Base-by-base conservation (phyloP, 1,140 invertebrate genomes). In the Eumeta japonica region DNA sequence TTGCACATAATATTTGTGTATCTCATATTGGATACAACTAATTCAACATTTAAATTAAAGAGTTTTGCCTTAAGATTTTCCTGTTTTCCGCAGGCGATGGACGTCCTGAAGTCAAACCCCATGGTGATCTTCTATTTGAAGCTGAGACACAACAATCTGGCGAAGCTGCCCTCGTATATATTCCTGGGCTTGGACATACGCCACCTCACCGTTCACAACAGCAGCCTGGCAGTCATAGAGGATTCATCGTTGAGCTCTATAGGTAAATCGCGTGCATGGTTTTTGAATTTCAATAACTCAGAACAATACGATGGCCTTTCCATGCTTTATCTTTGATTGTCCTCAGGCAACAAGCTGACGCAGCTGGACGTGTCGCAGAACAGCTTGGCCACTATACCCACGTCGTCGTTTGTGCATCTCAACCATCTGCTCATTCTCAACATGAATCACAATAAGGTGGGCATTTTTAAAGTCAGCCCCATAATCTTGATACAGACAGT, bases 161-260 rank as follows among this genome's bases (percentile, higher is more conserved):
- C 86, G 1, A 90, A 90, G 65, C 75, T 94, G 29, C 88, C 88
- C 28, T 85, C 87, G 7, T 90, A 88, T 58, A 81, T 92, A 19
- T 91, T 94, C 60, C 77, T 91, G n/a, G 89, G 89, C 4, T 74
- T 93, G 47, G 87, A 90, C 52, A 91, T 93, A 43, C 83, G 86
- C 45, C 89, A 93, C 55, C 78, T 94, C 7, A 90, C 89, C 16
- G 89, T 92, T 11, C 88, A 90, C 51, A 91, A 92, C 59, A 91
- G 87, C 60, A 91, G 86, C 52, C 75, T 92, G 41, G 88, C 87
- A 3, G 86, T 89, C n/a, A 84, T 92, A 30, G 89, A 92, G 58
- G 88, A 90, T 59, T 83, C 86, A 9, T 89, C 89, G 0, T 75
- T 92, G 5, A 90, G 87, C 56, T 90, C 89, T 13, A 83, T 91